These are phyloP conservation scores for Leptinotarsa juncta DNA, from an alignment of 2,888 invertebrate species.

Conservation along the genomic window DNA sequence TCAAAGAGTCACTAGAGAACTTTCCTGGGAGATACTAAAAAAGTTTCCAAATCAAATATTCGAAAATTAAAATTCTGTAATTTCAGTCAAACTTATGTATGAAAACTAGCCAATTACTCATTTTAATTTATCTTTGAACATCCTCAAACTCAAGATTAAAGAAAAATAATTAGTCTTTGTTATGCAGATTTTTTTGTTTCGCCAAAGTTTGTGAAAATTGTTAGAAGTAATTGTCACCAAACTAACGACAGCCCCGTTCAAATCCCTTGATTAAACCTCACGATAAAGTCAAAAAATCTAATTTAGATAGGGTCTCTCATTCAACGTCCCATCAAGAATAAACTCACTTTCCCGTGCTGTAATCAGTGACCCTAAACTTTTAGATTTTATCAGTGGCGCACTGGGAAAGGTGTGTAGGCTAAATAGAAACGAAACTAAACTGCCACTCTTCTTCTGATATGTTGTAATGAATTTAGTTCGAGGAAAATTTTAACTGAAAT, in stretches of 20 bases:
- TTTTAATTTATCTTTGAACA: not conserved
- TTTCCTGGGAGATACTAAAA: no score
- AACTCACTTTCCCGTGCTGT: constrained; percentile 1
- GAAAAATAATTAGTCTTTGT: constrained; percentile 11
- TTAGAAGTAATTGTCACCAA: constrained; percentile 8
- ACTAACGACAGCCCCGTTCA: constrained; percentile 4
- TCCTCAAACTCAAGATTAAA: not conserved
- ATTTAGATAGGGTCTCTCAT: constrained; percentile 1
- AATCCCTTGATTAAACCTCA: not conserved
- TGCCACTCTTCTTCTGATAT: no score
- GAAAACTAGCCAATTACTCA: not conserved
- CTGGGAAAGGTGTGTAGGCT: not conserved
- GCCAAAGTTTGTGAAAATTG: constrained; percentile 1
- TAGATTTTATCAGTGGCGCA: not conserved
- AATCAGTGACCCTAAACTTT: constrained; percentile 14
- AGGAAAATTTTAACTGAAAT: no score
- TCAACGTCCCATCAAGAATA: constrained; percentile 5
- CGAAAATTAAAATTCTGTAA: not conserved
- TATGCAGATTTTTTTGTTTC: constrained; percentile 8
- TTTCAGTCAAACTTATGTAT: not conserved
- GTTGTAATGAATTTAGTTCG: no score
- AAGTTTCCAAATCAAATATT: no score
- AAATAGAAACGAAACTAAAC: no score
- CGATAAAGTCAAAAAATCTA: constrained; percentile 9
- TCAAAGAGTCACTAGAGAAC: no score